Base-by-base conservation (phyloP, 2,113 vertebrate genomes). In the Lucifuga dentata region DNA sequence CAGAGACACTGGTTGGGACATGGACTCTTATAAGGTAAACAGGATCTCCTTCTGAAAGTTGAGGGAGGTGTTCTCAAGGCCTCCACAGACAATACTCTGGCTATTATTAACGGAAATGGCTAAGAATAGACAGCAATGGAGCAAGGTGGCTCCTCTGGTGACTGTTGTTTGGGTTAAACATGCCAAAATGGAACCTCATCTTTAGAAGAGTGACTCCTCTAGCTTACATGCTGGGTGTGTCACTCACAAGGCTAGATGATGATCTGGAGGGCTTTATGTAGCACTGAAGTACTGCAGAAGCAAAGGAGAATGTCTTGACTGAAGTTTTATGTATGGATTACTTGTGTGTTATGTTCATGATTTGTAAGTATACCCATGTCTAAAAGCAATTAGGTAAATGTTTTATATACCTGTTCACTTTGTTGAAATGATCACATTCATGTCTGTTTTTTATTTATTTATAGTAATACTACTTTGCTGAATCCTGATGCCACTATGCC, bases 71-170 rank as follows among this genome's bases (percentile, higher is more conserved):
- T 89, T 82, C 80, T 90, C 87, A 91, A 90, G 89, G 88, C 86
- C 83, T 81, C 86, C 77, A 62, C 88, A 93, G 91, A 93, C 92
- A 92, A 92, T 93, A 87, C 90, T 88, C 87, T 92, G 88, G 84
- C 75, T 91, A 89, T 90, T 92, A 87, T 90, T 86, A 91, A 91
- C 83, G 90, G 92, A 92, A 93, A 87, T 56, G 73, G 81, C 90
- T 92, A 92, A 91, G 92, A 93, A 93, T 93, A 93, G 91, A 90
- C 89, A 84, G 81, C 83, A 86, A 69, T 73, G 71, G 84, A 90
- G 88, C 71, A 67, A 89, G 87, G 89, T 88, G 80, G 86, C 86
- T 89, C 80, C 80, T 78, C 76, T 89, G 86, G 71, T 63, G 17
- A 43, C 46, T 44, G 23, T 89, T 89, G 89, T 91, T 89, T 90